Percentiles rank a stretch among this genome's conserved stretches.
Conservation (phyloP, 2,888 invertebrate genomes). For the Neria commutata region DNA sequence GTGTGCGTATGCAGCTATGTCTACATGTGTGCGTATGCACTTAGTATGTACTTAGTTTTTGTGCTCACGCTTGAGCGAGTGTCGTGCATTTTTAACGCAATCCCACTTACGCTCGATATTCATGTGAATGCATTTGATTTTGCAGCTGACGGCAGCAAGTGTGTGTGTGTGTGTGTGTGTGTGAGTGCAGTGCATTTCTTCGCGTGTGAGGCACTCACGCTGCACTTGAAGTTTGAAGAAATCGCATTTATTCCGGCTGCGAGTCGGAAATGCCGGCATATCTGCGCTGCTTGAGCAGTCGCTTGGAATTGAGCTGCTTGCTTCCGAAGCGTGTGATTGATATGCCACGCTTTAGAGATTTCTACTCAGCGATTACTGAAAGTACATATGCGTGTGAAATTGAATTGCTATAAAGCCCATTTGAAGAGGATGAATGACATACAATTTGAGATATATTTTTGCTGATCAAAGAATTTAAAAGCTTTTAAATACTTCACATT, state of each 20-base stretch:
- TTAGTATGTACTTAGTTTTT: neutral
- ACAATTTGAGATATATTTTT: too few species aligned
- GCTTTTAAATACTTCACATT: too few species aligned
- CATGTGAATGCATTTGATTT: neutral
- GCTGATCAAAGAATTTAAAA: too few species aligned
- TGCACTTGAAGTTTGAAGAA: neutral
- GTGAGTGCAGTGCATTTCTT: too few species aligned
- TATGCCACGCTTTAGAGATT: too few species aligned
- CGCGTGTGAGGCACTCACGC: too few species aligned
- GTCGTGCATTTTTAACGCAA: neutral
- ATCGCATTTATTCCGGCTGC: neutral
- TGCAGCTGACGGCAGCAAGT: slow-evolving; percentile 4
- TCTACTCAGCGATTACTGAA: too few species aligned
- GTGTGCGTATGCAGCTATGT: neutral
- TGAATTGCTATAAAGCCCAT: too few species aligned
- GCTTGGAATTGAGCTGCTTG: neutral
- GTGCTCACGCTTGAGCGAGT: neutral
- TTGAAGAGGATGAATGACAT: too few species aligned
- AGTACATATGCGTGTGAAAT: too few species aligned
- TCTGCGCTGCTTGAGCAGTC: neutral
- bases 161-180: slow-evolving; percentile 19
- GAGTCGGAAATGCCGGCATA: neutral
- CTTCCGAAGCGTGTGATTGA: neutral
- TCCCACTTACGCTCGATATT: neutral
- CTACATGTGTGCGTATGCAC: neutral